Evolutionary conservation across 1,140 invertebrate species (phyloP).

Genomic region (Eupeodes corollae): DNA sequence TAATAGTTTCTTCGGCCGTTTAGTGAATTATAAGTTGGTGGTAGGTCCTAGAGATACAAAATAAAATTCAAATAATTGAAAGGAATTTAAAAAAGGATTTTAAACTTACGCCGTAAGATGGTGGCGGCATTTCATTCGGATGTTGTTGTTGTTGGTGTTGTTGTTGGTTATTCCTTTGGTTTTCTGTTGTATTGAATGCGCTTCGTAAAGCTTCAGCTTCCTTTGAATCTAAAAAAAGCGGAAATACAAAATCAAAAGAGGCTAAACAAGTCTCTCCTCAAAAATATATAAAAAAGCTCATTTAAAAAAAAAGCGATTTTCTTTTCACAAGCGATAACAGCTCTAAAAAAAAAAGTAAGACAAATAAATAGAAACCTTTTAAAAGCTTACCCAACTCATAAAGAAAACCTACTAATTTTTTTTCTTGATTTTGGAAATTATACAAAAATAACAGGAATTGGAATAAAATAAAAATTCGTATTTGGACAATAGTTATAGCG

Average conservation of each 20-base stretch:
- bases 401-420: not conserved
- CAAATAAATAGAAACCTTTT: not conserved
- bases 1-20: too few relatives aligned
- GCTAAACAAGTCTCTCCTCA: not conserved
- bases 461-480: slow-evolving; percentile 21
- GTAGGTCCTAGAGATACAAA: slow-evolving; percentile 52
- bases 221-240: slow-evolving; percentile 57
- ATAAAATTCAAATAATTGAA: not conserved
- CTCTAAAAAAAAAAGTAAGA: not conserved
- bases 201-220: slow-evolving; percentile 75
- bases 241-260: not conserved
- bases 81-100: not conserved
- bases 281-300: not conserved
- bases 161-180: slow-evolving; percentile 16
- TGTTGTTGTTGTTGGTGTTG: slow-evolving; percentile 57
- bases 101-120: slow-evolving; percentile 63
- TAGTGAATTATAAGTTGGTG: slow-evolving; percentile 52
- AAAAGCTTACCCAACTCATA: slow-evolving; percentile 4
- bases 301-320: not conserved
- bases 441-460: slow-evolving; percentile 22
- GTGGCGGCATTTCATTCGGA: slow-evolving; percentile 75
- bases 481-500: slow-evolving; percentile 9
- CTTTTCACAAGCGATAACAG: not conserved
- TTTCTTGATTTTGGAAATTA: slow-evolving; percentile 10
- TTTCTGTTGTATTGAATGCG: slow-evolving; percentile 57